These are phyloP conservation scores for Leptinotarsa undecemlineata DNA, from an alignment of 1,140 invertebrate genomes.

Conservation along the genomic window DNA sequence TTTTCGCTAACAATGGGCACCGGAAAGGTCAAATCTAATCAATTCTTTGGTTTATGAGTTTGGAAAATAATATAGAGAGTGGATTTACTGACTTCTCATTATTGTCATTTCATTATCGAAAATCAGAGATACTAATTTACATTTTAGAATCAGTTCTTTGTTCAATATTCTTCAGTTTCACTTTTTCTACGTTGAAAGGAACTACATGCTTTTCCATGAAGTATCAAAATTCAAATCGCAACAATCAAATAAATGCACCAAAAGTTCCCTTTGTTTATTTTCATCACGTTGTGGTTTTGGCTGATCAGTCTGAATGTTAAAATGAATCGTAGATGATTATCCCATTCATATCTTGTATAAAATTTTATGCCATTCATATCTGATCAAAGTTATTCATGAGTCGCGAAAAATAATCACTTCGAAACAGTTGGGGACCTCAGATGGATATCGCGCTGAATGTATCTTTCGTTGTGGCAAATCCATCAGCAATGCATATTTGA, in stretches of 20 bases:
- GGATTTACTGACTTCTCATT: background rate
- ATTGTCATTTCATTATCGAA: background rate
- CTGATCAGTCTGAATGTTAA: background rate
- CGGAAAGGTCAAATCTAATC: slow-evolving; percentile 19
- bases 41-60: slow-evolving; percentile 7
- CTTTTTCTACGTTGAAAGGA: too few species aligned
- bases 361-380: slow-evolving; percentile 2
- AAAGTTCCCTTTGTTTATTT: background rate
- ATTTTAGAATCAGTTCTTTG: too few species aligned
- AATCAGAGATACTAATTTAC: background rate
- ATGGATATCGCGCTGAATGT: background rate
- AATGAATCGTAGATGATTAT: background rate
- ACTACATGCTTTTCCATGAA: too few species aligned
- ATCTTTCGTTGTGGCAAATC: background rate
- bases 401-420: slow-evolving; percentile 5
- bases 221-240: too few species aligned
- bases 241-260: too few species aligned
- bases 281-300: background rate
- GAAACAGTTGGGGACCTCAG: background rate
- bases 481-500: background rate
- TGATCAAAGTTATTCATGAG: background rate
- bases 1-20: slow-evolving; percentile 16
- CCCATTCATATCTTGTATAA: background rate
- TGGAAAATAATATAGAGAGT: background rate
- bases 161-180: too few species aligned